Conservation (phyloP, 1,140 invertebrate species). For the Galleria mellonella region DNA sequence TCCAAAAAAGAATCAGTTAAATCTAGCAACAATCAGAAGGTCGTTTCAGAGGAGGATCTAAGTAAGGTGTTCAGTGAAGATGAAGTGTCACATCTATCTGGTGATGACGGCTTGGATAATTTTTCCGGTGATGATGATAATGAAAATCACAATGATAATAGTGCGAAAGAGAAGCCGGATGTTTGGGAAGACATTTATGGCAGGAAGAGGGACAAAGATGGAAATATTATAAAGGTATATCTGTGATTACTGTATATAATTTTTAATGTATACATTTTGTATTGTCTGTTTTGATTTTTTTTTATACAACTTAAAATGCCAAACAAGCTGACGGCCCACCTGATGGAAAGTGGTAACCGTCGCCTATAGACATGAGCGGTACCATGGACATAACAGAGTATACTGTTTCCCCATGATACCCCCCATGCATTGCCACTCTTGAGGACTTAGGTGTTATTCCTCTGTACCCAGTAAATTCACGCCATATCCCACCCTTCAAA, state of each 20-base stretch:
- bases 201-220: slow-evolving; percentile 85
- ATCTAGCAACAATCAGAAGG: slow-evolving; percentile 27
- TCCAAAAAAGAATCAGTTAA: slow-evolving; percentile 24
- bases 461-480: too few species aligned
- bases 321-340: too few species aligned
- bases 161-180: slow-evolving; percentile 49
- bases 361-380: too few species aligned
- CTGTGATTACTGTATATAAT: slow-evolving; percentile 10
- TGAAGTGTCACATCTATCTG: slow-evolving; percentile 52
- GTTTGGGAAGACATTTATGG: slow-evolving; percentile 97
- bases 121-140: slow-evolving; percentile 27
- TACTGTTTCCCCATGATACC: too few species aligned
- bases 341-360: too few species aligned
- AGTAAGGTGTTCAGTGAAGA: slow-evolving; percentile 65
- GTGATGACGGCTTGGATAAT: slow-evolving; percentile 40
- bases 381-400: too few species aligned
- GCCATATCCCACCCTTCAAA: too few species aligned
- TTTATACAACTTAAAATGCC: too few species aligned
- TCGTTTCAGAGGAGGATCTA: slow-evolving; percentile 44
- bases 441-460: too few species aligned
- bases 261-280: too few species aligned
- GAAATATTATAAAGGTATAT: slow-evolving; percentile 80
- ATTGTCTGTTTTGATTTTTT: too few species aligned
- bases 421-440: too few species aligned
- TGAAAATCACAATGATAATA: slow-evolving; percentile 14